Evolutionary conservation across 2,797 vertebrate genomes (phyloP), one percentile per base, ranked within the genome.

Genomic region (Neosalanx taihuensis): DNA sequence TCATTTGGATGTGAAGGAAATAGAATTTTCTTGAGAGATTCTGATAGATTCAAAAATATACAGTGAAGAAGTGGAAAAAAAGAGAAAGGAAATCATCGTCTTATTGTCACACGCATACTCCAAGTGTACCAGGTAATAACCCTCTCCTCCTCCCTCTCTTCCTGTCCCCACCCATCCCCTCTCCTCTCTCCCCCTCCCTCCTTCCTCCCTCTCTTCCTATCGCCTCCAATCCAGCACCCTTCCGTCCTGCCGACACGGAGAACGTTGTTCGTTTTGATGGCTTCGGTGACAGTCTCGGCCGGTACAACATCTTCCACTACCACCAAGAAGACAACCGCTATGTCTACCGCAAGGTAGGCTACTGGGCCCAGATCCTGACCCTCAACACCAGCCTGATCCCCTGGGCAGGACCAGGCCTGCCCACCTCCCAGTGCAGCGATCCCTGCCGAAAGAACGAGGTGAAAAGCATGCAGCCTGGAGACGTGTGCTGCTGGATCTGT

Each of bases 401-500:
- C 0, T 99, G 97, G 98, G 88, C 90, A 3, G 81, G 91, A 15
- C 88, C 84, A 6, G 85, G 83, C 1, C 82, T 89, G 0, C 96
- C 96, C 0, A 93, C 96, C 56, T 99, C 98, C 20, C 96, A 98
- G 88, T 99, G 98, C 81, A 99, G 97, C 0, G 98, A 99, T 83
- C 98, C 98, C 72, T 99, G 98, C 87, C 94, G 93, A 84, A 96
- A 95, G 87, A 96, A 99, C 0, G 97, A 99, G 86, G 94, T 97
- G 75, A 99, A 99, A 88, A 99, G 96, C 60, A 95, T 97, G 93
- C 98, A 99, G 86, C 98, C 97, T 0, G 97, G 97, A 0, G 98
- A 99, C 6, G 96, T 97, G 23, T 99, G 98, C 89, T 99, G 98
- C 88, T 99, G 98, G 97, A 95, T 99, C 86, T 99, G 98, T 82